Evolutionary conservation across 2,797 vertebrate genomes (phyloP).

Genomic region (Sylvilagus floridanus): DNA sequence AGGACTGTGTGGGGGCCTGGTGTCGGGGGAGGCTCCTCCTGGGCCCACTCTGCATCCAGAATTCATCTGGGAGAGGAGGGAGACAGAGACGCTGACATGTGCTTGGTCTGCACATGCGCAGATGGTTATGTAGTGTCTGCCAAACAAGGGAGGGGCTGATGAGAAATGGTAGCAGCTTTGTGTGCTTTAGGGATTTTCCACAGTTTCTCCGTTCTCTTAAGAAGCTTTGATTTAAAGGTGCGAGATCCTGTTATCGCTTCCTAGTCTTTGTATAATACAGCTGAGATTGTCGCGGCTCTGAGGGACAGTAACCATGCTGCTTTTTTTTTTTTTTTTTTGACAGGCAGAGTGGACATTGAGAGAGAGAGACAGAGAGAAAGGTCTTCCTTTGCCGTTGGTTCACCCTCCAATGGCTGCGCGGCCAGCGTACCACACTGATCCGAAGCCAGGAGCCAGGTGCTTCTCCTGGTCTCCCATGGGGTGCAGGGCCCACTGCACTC

Average conservation of each 20-base stretch:
- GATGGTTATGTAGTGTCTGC: background rate
- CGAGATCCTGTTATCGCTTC: conserved; percentile 4
- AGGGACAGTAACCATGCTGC: background rate
- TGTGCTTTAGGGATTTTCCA: conserved; percentile 33
- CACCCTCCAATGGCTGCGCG: too few relatives aligned
- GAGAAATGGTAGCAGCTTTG: background rate
- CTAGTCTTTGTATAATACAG: conserved; percentile 42
- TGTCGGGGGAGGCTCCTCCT: background rate
- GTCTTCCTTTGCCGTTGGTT: too few relatives aligned
- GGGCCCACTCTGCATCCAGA: background rate
- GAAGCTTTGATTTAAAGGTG: conserved; percentile 45
- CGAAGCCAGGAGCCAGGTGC: too few relatives aligned
- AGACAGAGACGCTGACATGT: too few relatives aligned
- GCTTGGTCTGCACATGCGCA: background rate
- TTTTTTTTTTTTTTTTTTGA: too few relatives aligned
- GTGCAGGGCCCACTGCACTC: too few relatives aligned
- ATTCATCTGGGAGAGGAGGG: background rate
- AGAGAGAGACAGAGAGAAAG: too few relatives aligned
- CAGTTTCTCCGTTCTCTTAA: conserved; percentile 22
- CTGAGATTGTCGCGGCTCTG: conserved; percentile 45
- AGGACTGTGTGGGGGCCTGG: background rate
- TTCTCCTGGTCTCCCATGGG: too few relatives aligned
- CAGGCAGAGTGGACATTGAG: too few relatives aligned
- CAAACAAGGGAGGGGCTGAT: background rate
- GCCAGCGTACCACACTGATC: too few relatives aligned